Conservation (phyloP, 1,140 invertebrate genomes). For the Uloborus diversus region DNA sequence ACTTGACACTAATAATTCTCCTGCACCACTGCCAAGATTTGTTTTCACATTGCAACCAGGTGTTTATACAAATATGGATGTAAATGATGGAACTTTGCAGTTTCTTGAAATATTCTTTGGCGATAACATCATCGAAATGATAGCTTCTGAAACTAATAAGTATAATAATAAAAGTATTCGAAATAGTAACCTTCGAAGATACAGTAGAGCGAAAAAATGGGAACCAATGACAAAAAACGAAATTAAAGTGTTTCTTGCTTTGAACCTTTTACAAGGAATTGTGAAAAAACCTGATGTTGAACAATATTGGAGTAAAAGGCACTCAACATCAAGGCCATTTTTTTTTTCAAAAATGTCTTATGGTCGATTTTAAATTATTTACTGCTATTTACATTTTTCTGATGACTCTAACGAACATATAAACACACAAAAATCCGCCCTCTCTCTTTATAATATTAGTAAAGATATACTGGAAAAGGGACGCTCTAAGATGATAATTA, state of each 20-base stretch:
- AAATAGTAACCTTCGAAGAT: background rate
- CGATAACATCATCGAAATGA: constrained; percentile 14
- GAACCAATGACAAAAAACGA: background rate
- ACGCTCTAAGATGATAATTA: constrained; percentile 5
- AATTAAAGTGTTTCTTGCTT: background rate
- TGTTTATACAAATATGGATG: constrained; percentile 16
- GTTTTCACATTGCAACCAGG: background rate
- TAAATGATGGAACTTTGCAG: constrained; percentile 9
- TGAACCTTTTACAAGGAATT: constrained; percentile 19
- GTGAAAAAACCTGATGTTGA: background rate
- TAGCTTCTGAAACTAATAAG: constrained; percentile 16
- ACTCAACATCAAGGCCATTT: background rate
- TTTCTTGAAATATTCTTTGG: constrained; percentile 29
- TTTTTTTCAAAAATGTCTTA: background rate
- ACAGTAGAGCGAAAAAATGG: background rate
- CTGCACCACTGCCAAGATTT: background rate
- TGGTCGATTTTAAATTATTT: background rate
- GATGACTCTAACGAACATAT: background rate
- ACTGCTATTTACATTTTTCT: background rate
- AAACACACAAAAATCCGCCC: background rate
- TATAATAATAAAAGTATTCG: background rate
- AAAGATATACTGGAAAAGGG: background rate
- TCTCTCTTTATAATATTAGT: background rate
- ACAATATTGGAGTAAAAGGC: background rate
- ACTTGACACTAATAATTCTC: background rate